Evolutionary conservation across 2,888 invertebrate species (phyloP), one percentile per base, ranked within the genome.

Genomic region (Mystacides longicornis): DNA sequence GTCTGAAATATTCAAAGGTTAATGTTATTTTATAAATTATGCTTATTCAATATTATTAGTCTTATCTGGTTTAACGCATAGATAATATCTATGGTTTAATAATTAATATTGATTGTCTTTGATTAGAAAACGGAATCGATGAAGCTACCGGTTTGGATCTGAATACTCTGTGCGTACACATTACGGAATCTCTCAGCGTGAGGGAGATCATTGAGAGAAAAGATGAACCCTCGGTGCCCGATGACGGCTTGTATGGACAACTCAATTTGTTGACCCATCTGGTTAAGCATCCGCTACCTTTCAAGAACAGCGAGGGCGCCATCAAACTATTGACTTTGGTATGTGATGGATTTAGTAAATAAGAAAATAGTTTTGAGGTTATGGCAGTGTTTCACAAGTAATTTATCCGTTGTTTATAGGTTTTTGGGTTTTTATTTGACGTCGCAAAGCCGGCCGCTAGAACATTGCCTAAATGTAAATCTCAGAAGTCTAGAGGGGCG

Each of bases 381-480:
- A 31, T 9, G 14, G 7, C 14, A 31, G 31, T 31, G 7, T 31
- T 14, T 31, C 31, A 31, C 14, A 31, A 31, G 31, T 31, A 31
- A 31, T 31, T 14, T 31, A 31, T 9, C 14, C 14, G 31, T 9
- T 45, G 20, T 45, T 72, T 73, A 22, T 73, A 87, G 76, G 81
- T 92, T 1, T 94, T 94, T 67, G 86, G 89, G 48, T 92, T 89
- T 68, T 77, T 95, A 1, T 96, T 96, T 69, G 92, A 92, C 56
- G 81, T 95, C 60, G 93, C 95, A 0, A 91, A 87, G 64, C 89
- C 93, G 0, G 82, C 85, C 47, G 82, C 88, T 63, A 82, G 93
- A 1, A 87, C 91, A 65, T 81, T 93, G 43, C 95, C 96, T 0
- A 94, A 94, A 70, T 96, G 95, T 72, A 96, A 96, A 71, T 91